These are phyloP conservation scores for Dicrostonyx torquatus DNA, from an alignment of 2,797 vertebrate genomes.

Conservation along the genomic window DNA sequence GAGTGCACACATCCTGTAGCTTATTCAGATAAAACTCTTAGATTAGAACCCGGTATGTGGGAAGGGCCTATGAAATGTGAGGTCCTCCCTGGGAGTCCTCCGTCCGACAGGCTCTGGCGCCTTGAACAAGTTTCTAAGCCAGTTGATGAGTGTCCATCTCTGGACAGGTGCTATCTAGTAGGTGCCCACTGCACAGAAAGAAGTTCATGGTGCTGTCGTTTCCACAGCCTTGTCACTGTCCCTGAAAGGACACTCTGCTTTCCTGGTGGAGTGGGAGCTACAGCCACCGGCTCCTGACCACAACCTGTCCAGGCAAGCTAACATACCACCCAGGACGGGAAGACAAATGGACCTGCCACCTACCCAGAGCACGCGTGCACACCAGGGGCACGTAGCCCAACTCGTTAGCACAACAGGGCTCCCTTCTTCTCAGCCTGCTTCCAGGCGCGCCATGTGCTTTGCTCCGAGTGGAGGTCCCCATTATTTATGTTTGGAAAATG, in stretches of 20 bases:
- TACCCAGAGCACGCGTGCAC: slow-evolving; percentile 35
- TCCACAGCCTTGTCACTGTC: background rate
- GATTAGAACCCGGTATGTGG: background rate
- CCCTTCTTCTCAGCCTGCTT: slow-evolving; percentile 67
- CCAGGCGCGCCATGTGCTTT: slow-evolving; percentile 48
- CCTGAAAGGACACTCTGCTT: background rate
- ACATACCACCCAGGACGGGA: slow-evolving; percentile 75
- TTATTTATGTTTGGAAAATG: slow-evolving; percentile 85
- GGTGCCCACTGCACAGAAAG: background rate
- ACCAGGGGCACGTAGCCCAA: slow-evolving; percentile 54
- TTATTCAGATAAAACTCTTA: background rate
- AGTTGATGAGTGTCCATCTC: background rate
- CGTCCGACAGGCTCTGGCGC: background rate
- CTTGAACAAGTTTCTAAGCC: background rate
- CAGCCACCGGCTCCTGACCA: background rate
- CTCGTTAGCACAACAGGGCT: slow-evolving; percentile 68
- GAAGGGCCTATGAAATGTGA: background rate
- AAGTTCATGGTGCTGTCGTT: background rate
- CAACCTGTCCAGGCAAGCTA: slow-evolving; percentile 62
- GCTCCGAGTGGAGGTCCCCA: slow-evolving; percentile 70
- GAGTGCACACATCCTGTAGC: background rate
- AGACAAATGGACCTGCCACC: slow-evolving; percentile 80
- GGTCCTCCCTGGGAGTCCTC: background rate
- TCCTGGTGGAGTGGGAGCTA: background rate
- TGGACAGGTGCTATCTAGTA: background rate